These are phyloP conservation scores for Gadopsis marmoratus DNA, from an alignment of 2,797 vertebrate genomes.

Conservation along the genomic window DNA sequence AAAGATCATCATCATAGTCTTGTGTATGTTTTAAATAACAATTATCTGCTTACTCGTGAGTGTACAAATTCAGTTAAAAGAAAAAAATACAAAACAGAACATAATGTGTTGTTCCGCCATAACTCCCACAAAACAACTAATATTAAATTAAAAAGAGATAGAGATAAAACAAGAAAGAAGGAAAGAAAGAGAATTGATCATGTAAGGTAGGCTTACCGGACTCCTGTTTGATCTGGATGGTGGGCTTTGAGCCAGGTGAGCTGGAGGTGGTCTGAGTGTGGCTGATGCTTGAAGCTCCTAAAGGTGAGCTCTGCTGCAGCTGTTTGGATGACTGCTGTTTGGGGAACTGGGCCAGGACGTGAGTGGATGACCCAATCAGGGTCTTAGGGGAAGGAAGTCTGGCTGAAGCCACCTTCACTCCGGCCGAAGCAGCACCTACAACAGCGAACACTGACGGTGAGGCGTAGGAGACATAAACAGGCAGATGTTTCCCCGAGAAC, in stretches of 20 bases:
- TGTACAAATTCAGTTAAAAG: not conserved
- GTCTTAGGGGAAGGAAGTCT: constrained; percentile 96
- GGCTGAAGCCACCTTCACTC: constrained; percentile 92
- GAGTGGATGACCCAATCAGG: constrained; percentile 90
- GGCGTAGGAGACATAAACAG: not conserved
- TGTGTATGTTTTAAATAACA: not conserved
- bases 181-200: too few relatives aligned
- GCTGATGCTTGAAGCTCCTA: constrained; percentile 78
- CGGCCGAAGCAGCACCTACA: constrained; percentile 88
- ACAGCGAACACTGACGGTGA: not conserved
- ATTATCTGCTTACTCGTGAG: not conserved
- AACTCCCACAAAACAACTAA: not conserved
- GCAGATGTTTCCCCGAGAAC: too few relatives aligned
- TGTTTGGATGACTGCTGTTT: constrained; percentile 93
- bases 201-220: constrained; percentile 86
- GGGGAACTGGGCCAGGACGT: constrained; percentile 96
- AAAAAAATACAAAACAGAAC: not conserved
- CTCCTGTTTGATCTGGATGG: constrained; percentile 99
- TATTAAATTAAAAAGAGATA: not conserved
- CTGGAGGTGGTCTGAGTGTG: constrained; percentile 80
- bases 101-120: not conserved
- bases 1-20: not conserved
- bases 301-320: constrained; percentile 84
- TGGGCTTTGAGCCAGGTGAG: constrained; percentile 91
- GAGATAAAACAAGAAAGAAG: not conserved